Conservation (phyloP, 2,888 invertebrate genomes). For the Helobdella robusta region DNA sequence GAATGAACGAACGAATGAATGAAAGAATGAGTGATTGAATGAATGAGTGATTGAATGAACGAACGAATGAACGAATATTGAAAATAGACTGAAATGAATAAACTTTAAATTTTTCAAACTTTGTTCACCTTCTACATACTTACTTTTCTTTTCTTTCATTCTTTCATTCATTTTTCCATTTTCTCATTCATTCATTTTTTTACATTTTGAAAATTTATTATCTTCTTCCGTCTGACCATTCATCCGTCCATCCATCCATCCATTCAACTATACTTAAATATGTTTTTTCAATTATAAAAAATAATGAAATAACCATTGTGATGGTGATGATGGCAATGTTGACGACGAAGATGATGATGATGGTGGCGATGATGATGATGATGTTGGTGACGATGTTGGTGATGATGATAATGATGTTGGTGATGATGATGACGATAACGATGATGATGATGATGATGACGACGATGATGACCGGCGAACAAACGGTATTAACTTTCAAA, state of each 20-base stretch:
- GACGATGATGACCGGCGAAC: neutral
- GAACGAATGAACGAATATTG: too few species aligned
- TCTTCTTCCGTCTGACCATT: neutral
- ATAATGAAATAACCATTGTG: too few species aligned
- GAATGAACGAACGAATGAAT: too few species aligned
- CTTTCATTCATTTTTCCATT: neutral
- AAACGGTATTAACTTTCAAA: too few species aligned
- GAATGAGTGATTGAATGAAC: too few species aligned
- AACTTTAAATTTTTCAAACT: too few species aligned
- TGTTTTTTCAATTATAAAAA: neutral
- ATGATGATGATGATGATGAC: constrained; percentile 16
- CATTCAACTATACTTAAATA: neutral
- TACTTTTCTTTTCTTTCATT: neutral
- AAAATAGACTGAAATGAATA: too few species aligned
- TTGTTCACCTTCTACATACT: too few species aligned
- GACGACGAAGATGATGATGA: constrained; percentile 5
- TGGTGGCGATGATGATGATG: constrained; percentile 17
- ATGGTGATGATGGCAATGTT: neutral
- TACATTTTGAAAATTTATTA: too few species aligned
- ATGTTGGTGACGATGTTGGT: neutral
- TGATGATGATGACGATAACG: constrained; percentile 20
- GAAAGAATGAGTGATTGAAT: too few species aligned
- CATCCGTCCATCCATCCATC: neutral
- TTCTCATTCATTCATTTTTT: neutral
- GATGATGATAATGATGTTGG: constrained; percentile 15